A percentile compares a stretch with the other conserved stretches of the same genome.
Conservation (phyloP, 2,113 vertebrate genomes). For the Notiomystis cincta region DNA sequence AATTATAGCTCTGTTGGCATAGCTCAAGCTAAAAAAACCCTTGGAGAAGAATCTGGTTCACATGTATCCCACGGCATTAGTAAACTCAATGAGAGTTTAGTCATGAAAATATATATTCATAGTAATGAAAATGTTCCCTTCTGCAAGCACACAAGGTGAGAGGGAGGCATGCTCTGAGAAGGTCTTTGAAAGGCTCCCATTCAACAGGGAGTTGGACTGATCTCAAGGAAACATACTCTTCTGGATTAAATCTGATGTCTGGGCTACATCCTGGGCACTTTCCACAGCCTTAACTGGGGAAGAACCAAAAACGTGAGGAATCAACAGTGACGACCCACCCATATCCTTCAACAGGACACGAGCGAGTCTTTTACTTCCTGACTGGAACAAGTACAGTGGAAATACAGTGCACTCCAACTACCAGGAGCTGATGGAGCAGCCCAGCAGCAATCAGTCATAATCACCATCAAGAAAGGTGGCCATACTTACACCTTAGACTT, state of each 20-base stretch:
- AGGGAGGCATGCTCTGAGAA: not conserved
- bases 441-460: not conserved
- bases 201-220: not conserved
- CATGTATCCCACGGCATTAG: not conserved
- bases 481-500: not conserved
- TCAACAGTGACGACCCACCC: not conserved
- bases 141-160: not conserved
- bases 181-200: not conserved
- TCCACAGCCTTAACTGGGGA: not conserved
- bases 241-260: not conserved
- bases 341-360: not conserved
- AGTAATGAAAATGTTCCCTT: not conserved
- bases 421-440: constrained; percentile 6
- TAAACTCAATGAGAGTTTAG: too few relatives aligned
- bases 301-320: not conserved
- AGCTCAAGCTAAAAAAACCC: not conserved
- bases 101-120: too few relatives aligned
- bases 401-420: not conserved
- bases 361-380: not conserved
- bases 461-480: not conserved
- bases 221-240: not conserved
- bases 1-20: not conserved
- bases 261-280: not conserved
- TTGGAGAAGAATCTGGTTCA: not conserved
- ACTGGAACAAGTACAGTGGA: not conserved